These are phyloP conservation scores for Himalopsyche kuldschensis DNA, from an alignment of 2,888 invertebrate species.

Conservation along the genomic window DNA sequence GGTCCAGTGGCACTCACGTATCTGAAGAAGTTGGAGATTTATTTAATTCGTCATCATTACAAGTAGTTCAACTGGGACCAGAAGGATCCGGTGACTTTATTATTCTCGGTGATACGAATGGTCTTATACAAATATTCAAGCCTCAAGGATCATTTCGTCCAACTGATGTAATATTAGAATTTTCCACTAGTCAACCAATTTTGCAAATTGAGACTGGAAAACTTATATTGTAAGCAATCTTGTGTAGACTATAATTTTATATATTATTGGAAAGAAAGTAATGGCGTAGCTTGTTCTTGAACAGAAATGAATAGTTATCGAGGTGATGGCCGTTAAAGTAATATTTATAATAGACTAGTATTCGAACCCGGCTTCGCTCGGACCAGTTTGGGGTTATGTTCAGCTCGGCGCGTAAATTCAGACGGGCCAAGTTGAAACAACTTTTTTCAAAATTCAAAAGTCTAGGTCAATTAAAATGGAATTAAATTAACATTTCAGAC, in stretches of 20 bases:
- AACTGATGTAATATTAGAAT: constrained; percentile 66
- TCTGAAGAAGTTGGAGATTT: constrained; percentile 58
- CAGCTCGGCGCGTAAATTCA: too few species aligned
- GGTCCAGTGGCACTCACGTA: constrained; percentile 64
- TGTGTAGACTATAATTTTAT: background rate
- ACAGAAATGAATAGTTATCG: too few species aligned
- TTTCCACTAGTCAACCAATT: constrained; percentile 64
- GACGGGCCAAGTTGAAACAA: too few species aligned
- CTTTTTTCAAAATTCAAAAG: too few species aligned
- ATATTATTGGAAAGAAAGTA: background rate
- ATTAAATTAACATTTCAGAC: too few species aligned
- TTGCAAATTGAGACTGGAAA: constrained; percentile 68
- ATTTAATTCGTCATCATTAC: constrained; percentile 18
- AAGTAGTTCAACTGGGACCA: constrained; percentile 22
- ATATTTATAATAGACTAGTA: too few species aligned
- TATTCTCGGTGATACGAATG: constrained; percentile 68
- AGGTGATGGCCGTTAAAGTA: too few species aligned
- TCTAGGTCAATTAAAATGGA: too few species aligned
- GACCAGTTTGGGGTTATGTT: too few species aligned
- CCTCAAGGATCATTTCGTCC: constrained; percentile 58
- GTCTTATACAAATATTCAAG: constrained; percentile 66
- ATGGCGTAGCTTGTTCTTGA: background rate
- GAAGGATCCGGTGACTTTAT: constrained; percentile 55
- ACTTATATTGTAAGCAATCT: constrained; percentile 67
- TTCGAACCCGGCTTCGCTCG: too few species aligned